Base-by-base conservation (phyloP, 2,888 invertebrate genomes). In the Acronicta psi region DNA sequence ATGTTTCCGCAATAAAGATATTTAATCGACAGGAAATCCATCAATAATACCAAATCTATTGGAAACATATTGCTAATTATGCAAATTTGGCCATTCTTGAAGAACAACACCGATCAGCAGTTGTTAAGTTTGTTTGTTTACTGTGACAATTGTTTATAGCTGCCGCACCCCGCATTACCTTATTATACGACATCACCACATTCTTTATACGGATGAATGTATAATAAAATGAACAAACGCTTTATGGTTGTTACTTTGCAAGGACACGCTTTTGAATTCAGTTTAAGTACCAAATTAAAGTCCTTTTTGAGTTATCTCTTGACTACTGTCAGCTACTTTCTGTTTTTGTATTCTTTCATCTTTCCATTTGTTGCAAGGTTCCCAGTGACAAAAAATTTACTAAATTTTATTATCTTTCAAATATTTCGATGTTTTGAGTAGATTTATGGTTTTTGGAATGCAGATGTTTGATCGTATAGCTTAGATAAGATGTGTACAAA, bases 291-390 rank as follows among this genome's bases (percentile, higher is more conserved):
- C 51, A 66, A 63, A 73, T 75, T 68, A 68, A 53, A 66, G 41
- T 76, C 65, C 70, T 73, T 70, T 62, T 68, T 68, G 44, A 65
- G 68, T 63, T 68, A 76, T 70, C 59, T 70, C 53, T 46, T 47
- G 38, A 64, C 67, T 69, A 64, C 67, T 44, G 67, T 65, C 50
- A 29, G 52, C 57, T 36, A 14, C 34, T 42, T 43, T 71, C 31
- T 50, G 42, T 58, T 58, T 53, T 59, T 58, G 49, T 31, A 25
- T 37, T 18, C 11, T 52, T 29, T 55, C 29, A 16, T 46, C 8
- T 40, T 25, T 29, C 14, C 14, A 29, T 43, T 51, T 42, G 43
- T 49, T 51, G 16, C 36, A 40, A 20, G 17, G 14, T 52, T 57
- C 16, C 55, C 14, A 37, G 45, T 17, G 8, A 51, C 42, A 42